phyloP scores from a whole-genome alignment of 2,888 invertebrate genomes.

The Macrosoma leucophasiata region DNA sequence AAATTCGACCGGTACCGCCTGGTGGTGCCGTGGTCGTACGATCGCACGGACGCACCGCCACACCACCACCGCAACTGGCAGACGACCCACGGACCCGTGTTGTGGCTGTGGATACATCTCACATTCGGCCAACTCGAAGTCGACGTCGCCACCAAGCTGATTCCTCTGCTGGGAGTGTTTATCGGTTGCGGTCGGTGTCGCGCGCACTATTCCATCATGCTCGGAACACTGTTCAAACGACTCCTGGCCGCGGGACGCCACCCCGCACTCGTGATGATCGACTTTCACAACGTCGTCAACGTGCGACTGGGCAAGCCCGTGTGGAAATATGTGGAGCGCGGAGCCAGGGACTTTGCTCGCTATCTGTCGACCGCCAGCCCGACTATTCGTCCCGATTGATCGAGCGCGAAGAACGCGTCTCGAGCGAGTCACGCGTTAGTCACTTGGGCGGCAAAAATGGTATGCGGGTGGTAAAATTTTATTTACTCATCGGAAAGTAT shows the following conservation, averaged over 20 bases:
- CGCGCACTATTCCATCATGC: constrained; percentile 2
- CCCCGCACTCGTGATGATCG: too few species aligned
- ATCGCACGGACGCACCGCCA: too few species aligned
- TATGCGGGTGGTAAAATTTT: too few species aligned
- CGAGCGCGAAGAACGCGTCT: too few species aligned
- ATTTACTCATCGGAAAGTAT: too few species aligned
- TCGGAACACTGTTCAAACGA: constrained; percentile 1
- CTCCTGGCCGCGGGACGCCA: neutral
- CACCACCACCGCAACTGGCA: constrained; percentile 1
- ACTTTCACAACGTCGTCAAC: too few species aligned
- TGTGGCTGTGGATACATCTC: constrained; percentile 4
- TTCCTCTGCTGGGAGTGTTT: constrained; percentile 1
- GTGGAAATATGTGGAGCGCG: constrained; percentile 2
- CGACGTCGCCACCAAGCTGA: constrained; percentile 3
- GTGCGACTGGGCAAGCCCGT: constrained; percentile 4
- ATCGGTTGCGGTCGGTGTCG: constrained; percentile 4
- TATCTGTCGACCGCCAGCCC: too few species aligned
- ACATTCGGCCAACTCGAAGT: constrained; percentile 1
- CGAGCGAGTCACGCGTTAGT: too few species aligned
- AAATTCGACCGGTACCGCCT: too few species aligned
- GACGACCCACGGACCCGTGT: neutral
- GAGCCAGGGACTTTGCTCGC: neutral
- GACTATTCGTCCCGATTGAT: too few species aligned
- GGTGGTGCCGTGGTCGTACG: too few species aligned
- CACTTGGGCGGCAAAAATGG: too few species aligned